Percentiles rank a stretch among this genome's conserved stretches.
phyloP scores from a whole-genome alignment of 2,888 invertebrate species.

The Macaria liturata region DNA sequence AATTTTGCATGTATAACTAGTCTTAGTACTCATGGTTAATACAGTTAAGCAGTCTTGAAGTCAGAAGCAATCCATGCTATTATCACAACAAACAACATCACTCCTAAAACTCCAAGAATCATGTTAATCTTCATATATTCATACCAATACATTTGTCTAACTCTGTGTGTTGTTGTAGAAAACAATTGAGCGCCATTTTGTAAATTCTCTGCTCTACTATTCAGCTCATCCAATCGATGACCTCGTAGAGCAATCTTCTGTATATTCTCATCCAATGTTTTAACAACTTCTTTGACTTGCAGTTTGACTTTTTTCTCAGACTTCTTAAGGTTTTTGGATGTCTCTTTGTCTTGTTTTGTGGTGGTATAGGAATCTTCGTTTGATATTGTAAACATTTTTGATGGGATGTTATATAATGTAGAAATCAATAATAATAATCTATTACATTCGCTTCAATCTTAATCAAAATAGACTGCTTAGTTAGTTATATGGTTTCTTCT shows the following conservation, averaged over 20 bases:
- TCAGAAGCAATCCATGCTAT: slow-evolving; percentile 2
- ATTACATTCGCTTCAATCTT: too few relatives aligned
- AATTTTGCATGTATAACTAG: too few relatives aligned
- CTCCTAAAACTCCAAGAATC: neutral
- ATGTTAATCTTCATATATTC: slow-evolving; percentile 6
- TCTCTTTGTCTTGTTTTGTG: too few relatives aligned
- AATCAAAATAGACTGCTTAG: too few relatives aligned
- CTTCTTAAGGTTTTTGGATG: neutral
- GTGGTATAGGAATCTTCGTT: too few relatives aligned
- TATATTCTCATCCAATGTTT: slow-evolving; percentile 6
- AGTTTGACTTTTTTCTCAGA: neutral
- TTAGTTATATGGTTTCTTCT: too few relatives aligned
- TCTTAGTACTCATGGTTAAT: neutral
- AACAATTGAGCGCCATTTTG: neutral
- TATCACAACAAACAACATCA: slow-evolving; percentile 1
- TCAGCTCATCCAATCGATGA: slow-evolving; percentile 1
- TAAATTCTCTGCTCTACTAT: slow-evolving; percentile 1
- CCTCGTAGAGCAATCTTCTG: slow-evolving; percentile 4
- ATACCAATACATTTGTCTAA: slow-evolving; percentile 10
- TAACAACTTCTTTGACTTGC: slow-evolving; percentile 10
- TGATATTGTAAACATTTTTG: too few relatives aligned
- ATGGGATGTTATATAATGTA: too few relatives aligned
- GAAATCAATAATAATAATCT: too few relatives aligned
- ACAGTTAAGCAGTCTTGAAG: neutral
- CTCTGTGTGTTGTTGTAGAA: neutral